These are phyloP conservation scores for Pseudomyrmex flavicornis DNA, from an alignment of 1,140 invertebrate species.

Conservation along the genomic window DNA sequence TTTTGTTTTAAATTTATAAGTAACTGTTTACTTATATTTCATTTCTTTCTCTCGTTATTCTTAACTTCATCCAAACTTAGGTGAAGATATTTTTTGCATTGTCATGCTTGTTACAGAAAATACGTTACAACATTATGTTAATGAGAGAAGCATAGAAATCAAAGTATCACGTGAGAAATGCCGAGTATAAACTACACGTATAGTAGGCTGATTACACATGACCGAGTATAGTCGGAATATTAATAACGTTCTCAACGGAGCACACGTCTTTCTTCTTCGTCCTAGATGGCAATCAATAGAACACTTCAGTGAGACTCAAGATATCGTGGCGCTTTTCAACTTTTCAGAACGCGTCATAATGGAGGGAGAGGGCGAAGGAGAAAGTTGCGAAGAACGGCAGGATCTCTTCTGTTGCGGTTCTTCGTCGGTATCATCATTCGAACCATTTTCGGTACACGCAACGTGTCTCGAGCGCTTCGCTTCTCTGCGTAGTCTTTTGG, in stretches of 20 bases:
- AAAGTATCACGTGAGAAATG: constrained; percentile 28
- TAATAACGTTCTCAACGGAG: neutral
- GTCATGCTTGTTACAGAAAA: too few species aligned
- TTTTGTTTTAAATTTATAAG: too few species aligned
- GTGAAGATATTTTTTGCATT: too few species aligned
- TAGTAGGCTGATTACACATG: constrained; percentile 13
- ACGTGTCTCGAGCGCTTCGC: constrained; percentile 63
- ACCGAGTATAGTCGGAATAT: constrained; percentile 11
- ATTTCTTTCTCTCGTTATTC: too few species aligned
- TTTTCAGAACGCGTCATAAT: constrained; percentile 57
- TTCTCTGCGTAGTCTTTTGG: constrained; percentile 51
- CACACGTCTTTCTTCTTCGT: neutral
- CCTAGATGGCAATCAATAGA: neutral
- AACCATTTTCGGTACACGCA: constrained; percentile 29
- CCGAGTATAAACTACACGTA: constrained; percentile 3
- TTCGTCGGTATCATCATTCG: constrained; percentile 73
- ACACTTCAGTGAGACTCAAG: constrained; percentile 67
- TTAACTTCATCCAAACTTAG: too few species aligned
- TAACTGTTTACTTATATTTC: too few species aligned
- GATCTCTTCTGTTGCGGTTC: constrained; percentile 68
- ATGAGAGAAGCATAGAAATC: neutral
- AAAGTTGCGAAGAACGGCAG: constrained; percentile 61
- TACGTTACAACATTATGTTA: neutral
- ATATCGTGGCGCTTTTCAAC: constrained; percentile 50
- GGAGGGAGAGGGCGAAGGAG: constrained; percentile 49